Evolutionary conservation across 2,888 invertebrate genomes (phyloP).

Genomic region (Auanema freiburgensis): DNA sequence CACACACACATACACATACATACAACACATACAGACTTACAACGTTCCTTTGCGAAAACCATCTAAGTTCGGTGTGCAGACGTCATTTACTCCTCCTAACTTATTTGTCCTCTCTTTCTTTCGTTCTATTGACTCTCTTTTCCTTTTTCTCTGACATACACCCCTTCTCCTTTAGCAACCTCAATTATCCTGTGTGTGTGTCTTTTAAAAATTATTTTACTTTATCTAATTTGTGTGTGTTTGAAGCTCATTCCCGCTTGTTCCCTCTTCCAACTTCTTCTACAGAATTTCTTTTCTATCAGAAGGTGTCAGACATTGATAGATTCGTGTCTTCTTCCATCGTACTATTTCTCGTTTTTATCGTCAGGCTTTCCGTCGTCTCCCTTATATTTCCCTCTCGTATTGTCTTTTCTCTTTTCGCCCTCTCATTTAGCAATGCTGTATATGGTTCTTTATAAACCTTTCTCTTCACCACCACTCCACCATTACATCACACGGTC

Average conservation of each 20-base stretch:
- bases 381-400: too few relatives aligned
- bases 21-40: too few relatives aligned
- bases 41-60: too few relatives aligned
- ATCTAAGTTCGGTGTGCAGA: too few relatives aligned
- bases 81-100: too few relatives aligned
- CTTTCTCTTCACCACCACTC: too few relatives aligned
- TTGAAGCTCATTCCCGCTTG: background rate
- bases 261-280: conserved; percentile 1
- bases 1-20: too few relatives aligned
- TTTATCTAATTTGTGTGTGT: conserved; percentile 9
- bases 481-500: too few relatives aligned
- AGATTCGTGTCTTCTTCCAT: background rate
- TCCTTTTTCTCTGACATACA: background rate
- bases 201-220: conserved; percentile 7
- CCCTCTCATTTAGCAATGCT: too few relatives aligned
- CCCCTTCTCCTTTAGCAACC: background rate
- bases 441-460: too few relatives aligned
- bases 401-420: too few relatives aligned
- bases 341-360: background rate
- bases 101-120: conserved; percentile 6
- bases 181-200: conserved; percentile 4
- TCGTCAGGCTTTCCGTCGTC: too few relatives aligned
- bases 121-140: background rate
- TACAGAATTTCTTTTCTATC: conserved; percentile 9
- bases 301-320: conserved; percentile 1